Evolutionary conservation across 2,888 invertebrate genomes (phyloP), one percentile per base, ranked within the genome.

Genomic region (Ceriagrion tenellum): DNA sequence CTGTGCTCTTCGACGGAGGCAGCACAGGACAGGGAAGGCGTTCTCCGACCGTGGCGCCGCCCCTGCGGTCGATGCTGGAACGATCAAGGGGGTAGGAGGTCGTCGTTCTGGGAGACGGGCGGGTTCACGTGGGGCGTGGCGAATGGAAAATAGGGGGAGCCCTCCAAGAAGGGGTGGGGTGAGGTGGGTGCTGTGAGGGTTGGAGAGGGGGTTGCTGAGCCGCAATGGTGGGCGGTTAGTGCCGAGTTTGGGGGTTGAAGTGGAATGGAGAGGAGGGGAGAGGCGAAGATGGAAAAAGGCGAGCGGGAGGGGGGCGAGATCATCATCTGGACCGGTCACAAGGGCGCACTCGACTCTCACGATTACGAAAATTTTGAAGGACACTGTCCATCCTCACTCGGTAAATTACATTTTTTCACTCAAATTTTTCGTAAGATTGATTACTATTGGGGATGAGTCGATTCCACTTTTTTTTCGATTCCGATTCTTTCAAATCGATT

Each of bases 61-160:
- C 35, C 74, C 35, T 13, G 81, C 35, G 81, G 81, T 35, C 30
- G 81, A 81, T 35, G 81, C 13, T 12, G 30, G 81, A 81, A 81
- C 81, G 81, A 81, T 30, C 6, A n/a, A 69, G 59, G 69, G 69
- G 69, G n/a, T 8, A n/a, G 30, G 81, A 16, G 12, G 81, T 16
- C 81, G 81, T 81, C 35, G 30, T n/a, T 10, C 81, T 35, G 81
- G 81, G 81, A 81, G 35, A 81, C 81, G 81, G 81, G 81, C 16
- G 35, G 81, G 81, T 35, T 81, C 81, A 81, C 35, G 81, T 81
- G 81, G 81, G 81, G 81, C 35, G 81, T 81, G 81, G 81, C 81
- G 81, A n/a, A 30, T 13, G 35, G 81, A 35, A 74, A 16, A 59
- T 16, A 20, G 59, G 30, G 35, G 35, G 81, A n/a, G 69, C n/a